Percentiles rank a stretch among this genome's conserved stretches.
Evolutionary conservation across 2,113 vertebrate genomes (phyloP).

Genomic region (Haemorhous mexicanus): DNA sequence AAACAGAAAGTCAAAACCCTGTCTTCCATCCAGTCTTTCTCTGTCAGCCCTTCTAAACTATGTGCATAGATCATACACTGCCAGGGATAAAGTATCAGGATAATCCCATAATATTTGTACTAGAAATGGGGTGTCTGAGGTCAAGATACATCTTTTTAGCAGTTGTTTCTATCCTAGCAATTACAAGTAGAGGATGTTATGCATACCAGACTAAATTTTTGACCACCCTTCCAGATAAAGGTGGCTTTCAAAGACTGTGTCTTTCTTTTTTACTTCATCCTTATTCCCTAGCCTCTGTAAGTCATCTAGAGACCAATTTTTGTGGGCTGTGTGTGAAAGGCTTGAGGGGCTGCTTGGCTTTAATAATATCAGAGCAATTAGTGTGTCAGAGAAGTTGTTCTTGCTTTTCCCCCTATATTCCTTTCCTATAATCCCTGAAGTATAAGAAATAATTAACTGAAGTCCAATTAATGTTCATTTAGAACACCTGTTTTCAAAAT

Average conservation of each 20-base stretch:
- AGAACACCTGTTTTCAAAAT: constrained; percentile 80
- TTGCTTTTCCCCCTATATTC: constrained; percentile 35
- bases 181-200: background rate
- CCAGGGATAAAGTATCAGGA: background rate
- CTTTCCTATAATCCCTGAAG: constrained; percentile 70
- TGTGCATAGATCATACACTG: background rate
- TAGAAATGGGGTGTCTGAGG: background rate
- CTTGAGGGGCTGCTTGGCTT: background rate
- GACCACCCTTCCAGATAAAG: background rate
- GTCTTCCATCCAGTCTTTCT: background rate
- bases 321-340: background rate
- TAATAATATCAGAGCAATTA: constrained; percentile 70
- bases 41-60: background rate
- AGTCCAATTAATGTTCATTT: constrained; percentile 80
- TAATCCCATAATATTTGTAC: background rate
- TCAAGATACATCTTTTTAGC: background rate
- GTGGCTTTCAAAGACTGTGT: background rate
- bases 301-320: background rate
- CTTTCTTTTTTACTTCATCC: background rate
- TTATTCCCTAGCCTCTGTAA: background rate
- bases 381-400: constrained; percentile 63
- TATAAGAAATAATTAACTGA: constrained; percentile 79
- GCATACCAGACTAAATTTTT: background rate
- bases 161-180: background rate
- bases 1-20: background rate